phyloP scores from a whole-genome alignment of 2,888 invertebrate genomes.

The Cheilosia urbana region DNA sequence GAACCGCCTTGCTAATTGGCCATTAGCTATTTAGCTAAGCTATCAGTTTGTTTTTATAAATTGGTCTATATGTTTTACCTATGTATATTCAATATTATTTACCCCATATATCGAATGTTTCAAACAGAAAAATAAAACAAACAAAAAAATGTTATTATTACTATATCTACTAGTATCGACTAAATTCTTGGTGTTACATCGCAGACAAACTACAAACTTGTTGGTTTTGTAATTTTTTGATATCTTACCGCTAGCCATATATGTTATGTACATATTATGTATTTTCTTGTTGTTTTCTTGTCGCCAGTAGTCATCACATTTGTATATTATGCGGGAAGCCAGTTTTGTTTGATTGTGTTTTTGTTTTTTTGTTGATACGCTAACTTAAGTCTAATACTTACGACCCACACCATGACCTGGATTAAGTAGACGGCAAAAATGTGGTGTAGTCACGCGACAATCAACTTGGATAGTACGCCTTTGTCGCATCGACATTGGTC shows the following conservation, averaged over 20 bases:
- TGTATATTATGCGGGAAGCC: constrained; percentile 43
- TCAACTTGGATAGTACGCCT: constrained; percentile 80
- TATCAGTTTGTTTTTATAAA: constrained; percentile 43
- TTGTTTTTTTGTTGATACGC: constrained; percentile 20
- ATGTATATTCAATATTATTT: constrained; percentile 36
- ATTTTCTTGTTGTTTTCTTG: background rate
- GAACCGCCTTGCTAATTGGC: background rate
- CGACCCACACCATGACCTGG: constrained; percentile 82
- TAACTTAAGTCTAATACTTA: constrained; percentile 80
- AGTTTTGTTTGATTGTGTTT: constrained; percentile 32
- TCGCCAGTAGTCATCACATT: constrained; percentile 45
- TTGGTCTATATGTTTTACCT: constrained; percentile 54
- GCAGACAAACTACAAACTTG: constrained; percentile 40
- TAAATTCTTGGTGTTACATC: constrained; percentile 48
- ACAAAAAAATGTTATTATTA: background rate
- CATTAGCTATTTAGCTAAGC: background rate
- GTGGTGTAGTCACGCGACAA: constrained; percentile 83
- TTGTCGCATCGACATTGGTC: constrained; percentile 83
- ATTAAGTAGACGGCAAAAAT: constrained; percentile 83
- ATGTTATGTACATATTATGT: background rate
- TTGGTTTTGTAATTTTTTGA: constrained; percentile 5
- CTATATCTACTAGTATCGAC: background rate
- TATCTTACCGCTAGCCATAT: background rate
- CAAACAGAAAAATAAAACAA: constrained; percentile 22
- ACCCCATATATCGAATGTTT: constrained; percentile 41